phyloP scores from a whole-genome alignment of 2,888 invertebrate genomes.

The Dione juno region DNA sequence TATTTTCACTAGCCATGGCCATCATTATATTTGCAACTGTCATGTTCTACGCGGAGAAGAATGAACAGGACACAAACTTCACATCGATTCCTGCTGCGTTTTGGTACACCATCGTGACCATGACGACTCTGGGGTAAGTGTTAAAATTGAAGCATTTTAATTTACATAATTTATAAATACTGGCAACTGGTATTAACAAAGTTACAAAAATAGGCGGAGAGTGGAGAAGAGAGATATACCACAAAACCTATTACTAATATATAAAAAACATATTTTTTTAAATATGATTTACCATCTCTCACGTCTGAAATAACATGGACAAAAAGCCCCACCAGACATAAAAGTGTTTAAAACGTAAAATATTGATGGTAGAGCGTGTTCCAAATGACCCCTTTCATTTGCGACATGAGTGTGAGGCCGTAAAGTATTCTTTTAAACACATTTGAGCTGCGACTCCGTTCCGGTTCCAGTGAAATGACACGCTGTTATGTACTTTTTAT shows the following conservation, averaged over 20 bases:
- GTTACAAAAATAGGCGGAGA: too few species aligned
- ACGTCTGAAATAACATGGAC: constrained; percentile 54
- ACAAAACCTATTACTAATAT: not conserved
- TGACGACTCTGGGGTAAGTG: constrained; percentile 99
- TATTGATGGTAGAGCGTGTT: constrained; percentile 56
- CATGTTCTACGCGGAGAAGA: constrained; percentile 99
- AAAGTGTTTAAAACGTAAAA: constrained; percentile 63
- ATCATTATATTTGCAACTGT: constrained; percentile 99
- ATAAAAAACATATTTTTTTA: too few species aligned
- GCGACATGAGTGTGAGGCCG: constrained; percentile 48
- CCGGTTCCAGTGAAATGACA: constrained; percentile 33
- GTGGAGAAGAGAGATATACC: not conserved
- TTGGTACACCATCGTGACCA: constrained; percentile 99
- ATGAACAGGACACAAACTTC: constrained; percentile 97
- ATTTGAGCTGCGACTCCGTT: constrained; percentile 36
- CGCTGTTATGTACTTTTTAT: constrained; percentile 24
- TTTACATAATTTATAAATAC: constrained; percentile 64
- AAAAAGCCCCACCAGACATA: constrained; percentile 62
- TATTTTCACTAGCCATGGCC: constrained; percentile 99
- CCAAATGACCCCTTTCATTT: constrained; percentile 54
- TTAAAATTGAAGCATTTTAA: not conserved
- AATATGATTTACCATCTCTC: too few species aligned
- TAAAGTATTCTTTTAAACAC: constrained; percentile 50
- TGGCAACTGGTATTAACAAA: constrained; percentile 63
- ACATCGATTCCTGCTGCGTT: constrained; percentile 99